Conservation (phyloP, 2,888 invertebrate genomes). For the Drosophila colorata region DNA sequence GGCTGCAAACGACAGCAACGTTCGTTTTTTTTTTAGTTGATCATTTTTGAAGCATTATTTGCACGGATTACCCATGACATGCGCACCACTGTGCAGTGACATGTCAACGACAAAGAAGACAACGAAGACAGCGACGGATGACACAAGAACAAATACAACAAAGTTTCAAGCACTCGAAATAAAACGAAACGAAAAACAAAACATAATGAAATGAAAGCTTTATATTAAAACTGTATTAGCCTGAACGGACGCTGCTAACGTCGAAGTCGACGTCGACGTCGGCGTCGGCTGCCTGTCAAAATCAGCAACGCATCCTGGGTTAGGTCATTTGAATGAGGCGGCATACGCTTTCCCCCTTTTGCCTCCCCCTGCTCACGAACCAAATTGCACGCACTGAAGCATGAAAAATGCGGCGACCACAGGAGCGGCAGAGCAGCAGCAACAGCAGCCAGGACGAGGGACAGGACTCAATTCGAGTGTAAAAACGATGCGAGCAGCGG, state of each 20-base stretch:
- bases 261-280: slow-evolving; percentile 9
- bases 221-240: slow-evolving; percentile 78
- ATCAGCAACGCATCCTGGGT: slow-evolving; percentile 67
- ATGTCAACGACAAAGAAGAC: slow-evolving; percentile 59
- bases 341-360: slow-evolving; percentile 35
- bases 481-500: slow-evolving; percentile 66
- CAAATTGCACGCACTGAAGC: slow-evolving; percentile 78
- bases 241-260: slow-evolving; percentile 18
- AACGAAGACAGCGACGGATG: slow-evolving; percentile 34
- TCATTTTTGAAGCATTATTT: too few relatives aligned
- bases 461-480: slow-evolving; percentile 78
- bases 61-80: neutral
- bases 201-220: slow-evolving; percentile 66
- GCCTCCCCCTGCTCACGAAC: slow-evolving; percentile 9
- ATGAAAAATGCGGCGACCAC: slow-evolving; percentile 75
- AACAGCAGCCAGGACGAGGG: slow-evolving; percentile 28
- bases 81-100: slow-evolving; percentile 57
- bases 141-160: slow-evolving; percentile 31
- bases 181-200: slow-evolving; percentile 63
- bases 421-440: slow-evolving; percentile 42
- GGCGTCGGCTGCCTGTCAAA: slow-evolving; percentile 63
- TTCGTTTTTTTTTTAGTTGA: too few relatives aligned
- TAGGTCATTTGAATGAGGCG: slow-evolving; percentile 76
- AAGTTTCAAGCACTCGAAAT: slow-evolving; percentile 43
- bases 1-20: too few relatives aligned